phyloP scores from a whole-genome alignment of 2,888 invertebrate species.

The Sarcophaga caerulescens region DNA sequence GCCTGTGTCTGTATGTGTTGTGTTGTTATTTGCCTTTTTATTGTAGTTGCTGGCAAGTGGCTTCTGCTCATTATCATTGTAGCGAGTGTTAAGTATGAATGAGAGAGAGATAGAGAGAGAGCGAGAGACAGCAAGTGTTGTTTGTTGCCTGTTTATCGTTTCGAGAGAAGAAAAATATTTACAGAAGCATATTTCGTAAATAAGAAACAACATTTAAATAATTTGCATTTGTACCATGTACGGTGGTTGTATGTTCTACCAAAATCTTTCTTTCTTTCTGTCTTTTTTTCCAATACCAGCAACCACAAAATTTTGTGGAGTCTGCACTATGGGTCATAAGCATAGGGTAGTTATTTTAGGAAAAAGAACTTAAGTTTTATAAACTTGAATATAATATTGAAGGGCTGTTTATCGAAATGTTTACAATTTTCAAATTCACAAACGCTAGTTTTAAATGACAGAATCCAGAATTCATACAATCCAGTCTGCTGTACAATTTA shows the following conservation, averaged over 20 bases:
- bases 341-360: too few species aligned
- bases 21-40: neutral
- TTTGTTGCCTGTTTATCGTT: slow-evolving; percentile 40
- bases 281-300: neutral
- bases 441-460: too few species aligned
- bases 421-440: too few species aligned
- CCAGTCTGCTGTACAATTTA: too few species aligned
- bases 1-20: too few species aligned
- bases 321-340: slow-evolving; percentile 44
- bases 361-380: too few species aligned
- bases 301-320: slow-evolving; percentile 32
- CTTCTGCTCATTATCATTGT: neutral
- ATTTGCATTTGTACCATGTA: slow-evolving; percentile 67
- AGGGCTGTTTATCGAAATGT: too few species aligned
- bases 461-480: too few species aligned
- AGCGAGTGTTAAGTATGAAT: slow-evolving; percentile 51
- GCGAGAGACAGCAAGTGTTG: neutral
- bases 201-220: slow-evolving; percentile 68
- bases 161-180: slow-evolving; percentile 50
- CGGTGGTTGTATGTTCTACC: slow-evolving; percentile 50
- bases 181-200: slow-evolving; percentile 67
- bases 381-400: too few species aligned
- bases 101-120: neutral
- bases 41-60: slow-evolving; percentile 1
- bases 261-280: slow-evolving; percentile 4